These are phyloP conservation scores for Sciurus niger DNA, from an alignment of 2,113 vertebrate genomes.

Conservation along the genomic window DNA sequence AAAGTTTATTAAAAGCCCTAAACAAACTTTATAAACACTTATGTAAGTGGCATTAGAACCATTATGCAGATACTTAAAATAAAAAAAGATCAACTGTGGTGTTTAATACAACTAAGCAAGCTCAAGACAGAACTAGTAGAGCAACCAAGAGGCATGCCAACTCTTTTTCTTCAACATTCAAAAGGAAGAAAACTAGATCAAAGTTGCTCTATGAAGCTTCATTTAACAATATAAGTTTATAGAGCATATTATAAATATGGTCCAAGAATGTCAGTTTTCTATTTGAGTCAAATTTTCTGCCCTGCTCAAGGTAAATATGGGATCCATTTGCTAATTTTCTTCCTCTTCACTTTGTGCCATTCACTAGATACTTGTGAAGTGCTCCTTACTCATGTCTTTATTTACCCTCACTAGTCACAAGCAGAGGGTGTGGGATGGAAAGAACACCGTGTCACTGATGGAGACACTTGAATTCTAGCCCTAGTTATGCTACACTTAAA, in stretches of 20 bases:
- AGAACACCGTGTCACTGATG: neutral
- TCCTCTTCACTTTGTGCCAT: neutral
- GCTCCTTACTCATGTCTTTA: neutral
- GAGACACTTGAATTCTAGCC: neutral
- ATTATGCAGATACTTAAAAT: constrained; percentile 65
- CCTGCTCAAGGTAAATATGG: neutral
- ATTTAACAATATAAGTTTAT: neutral
- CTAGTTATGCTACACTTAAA: neutral
- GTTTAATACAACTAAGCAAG: constrained; percentile 60
- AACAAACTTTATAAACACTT: constrained; percentile 77
- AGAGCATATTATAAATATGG: neutral
- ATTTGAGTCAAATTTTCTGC: constrained; percentile 14
- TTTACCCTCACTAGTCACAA: neutral
- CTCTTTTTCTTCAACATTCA: constrained; percentile 27
- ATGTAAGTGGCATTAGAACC: constrained; percentile 31
- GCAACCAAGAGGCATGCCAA: neutral
- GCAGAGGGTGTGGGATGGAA: neutral
- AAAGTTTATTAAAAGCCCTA: constrained; percentile 83
- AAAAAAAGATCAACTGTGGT: constrained; percentile 64
- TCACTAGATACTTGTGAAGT: neutral
- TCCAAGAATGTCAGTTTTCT: neutral
- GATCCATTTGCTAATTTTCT: neutral
- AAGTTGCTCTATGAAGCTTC: constrained; percentile 41
- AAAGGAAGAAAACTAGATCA: constrained; percentile 57
- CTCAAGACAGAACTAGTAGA: constrained; percentile 60